These are phyloP conservation scores for Bradypus variegatus DNA, from an alignment of 2,797 vertebrate genomes.

Conservation along the genomic window DNA sequence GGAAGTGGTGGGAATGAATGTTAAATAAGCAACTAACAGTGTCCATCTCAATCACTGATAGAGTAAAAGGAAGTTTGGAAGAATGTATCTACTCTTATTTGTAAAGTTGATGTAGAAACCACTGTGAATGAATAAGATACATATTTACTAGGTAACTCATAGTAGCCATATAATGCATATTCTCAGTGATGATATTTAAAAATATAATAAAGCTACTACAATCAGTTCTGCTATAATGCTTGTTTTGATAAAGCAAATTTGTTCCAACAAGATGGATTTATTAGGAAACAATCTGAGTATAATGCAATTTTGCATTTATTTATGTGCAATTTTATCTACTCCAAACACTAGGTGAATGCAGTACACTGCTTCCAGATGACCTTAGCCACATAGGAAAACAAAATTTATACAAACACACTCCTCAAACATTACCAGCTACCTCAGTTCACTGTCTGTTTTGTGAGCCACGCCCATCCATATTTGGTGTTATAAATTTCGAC, in stretches of 20 bases:
- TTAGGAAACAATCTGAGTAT: neutral
- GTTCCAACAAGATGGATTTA: neutral
- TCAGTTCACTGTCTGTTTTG: neutral
- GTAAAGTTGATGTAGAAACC: neutral
- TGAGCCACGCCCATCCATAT: neutral
- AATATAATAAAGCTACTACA: neutral
- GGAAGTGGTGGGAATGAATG: neutral
- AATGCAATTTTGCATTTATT: neutral
- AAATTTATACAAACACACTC: neutral
- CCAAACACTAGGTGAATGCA: neutral
- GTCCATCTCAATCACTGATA: neutral
- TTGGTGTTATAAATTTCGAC: neutral
- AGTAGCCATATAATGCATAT: neutral
- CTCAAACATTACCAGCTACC: neutral
- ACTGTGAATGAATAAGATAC: neutral
- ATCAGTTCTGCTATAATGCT: neutral
- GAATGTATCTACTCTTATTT: neutral
- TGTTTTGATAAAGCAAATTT: conserved; percentile 27
- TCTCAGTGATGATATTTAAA: neutral
- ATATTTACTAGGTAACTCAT: neutral
- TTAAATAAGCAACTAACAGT: neutral
- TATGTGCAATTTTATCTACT: neutral
- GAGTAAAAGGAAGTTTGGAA: neutral
- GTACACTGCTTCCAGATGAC: neutral
- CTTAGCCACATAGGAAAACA: neutral